phyloP scores from a whole-genome alignment of 2,797 vertebrate genomes.

The Cossypha caffra region DNA sequence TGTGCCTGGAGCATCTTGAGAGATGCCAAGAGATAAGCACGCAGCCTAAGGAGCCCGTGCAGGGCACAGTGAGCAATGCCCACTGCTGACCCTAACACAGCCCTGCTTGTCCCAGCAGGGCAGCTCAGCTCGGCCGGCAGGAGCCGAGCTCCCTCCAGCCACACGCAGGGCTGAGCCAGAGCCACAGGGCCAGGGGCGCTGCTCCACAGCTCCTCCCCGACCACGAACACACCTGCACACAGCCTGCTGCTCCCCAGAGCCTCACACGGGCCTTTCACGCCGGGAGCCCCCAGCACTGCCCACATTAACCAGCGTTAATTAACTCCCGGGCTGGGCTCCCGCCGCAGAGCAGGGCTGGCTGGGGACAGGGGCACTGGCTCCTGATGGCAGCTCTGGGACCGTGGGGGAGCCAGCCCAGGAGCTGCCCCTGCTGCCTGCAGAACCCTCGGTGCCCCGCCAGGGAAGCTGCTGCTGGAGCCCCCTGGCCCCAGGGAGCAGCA shows the following conservation, averaged over 20 bases:
- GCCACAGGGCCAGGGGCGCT: neutral
- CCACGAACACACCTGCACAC: neutral
- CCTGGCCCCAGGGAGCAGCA: neutral
- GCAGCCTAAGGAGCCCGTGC: fast-evolving
- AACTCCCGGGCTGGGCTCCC: neutral
- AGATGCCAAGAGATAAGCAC: neutral
- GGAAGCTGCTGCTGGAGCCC: neutral
- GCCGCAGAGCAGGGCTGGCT: fast-evolving
- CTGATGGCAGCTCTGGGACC: fast-evolving
- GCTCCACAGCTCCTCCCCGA: neutral
- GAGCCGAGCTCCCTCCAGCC: neutral
- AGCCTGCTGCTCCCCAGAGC: neutral
- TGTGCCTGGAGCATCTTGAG: fast-evolving
- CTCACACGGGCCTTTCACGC: neutral
- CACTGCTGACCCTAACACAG: no score
- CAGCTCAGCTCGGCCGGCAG: neutral
- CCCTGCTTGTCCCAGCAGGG: fast-evolving
- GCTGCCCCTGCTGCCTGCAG: neutral
- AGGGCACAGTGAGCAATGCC: neutral
- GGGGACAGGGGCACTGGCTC: neutral
- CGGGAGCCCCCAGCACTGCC: fast-evolving
- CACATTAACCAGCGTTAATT: no score
- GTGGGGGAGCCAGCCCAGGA: fast-evolving
- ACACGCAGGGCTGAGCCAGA: neutral
- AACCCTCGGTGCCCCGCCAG: fast-evolving